Percentiles rank a stretch among this genome's conserved stretches.
phyloP scores from a whole-genome alignment of 2,113 vertebrate species.

The Lichenostomus cassidix region DNA sequence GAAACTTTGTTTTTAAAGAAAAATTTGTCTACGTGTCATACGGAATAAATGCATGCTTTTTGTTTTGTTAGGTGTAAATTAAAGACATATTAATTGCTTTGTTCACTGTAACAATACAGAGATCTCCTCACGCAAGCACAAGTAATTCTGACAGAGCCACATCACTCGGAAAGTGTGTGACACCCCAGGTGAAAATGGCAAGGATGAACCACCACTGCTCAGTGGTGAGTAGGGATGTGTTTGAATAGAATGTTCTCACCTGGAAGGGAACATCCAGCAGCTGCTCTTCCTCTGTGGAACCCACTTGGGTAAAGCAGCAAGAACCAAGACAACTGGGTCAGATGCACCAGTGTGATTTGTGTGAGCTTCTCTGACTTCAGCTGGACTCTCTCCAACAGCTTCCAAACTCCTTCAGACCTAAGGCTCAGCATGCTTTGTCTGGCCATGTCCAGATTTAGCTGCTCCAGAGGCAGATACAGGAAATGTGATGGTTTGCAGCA shows the following conservation, averaged over 20 bases:
- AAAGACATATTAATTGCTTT: slow-evolving; percentile 81
- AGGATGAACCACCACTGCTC: background rate
- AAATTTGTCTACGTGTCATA: slow-evolving; percentile 77
- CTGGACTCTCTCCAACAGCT: background rate
- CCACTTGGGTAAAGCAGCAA: background rate
- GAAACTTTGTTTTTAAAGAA: slow-evolving; percentile 86
- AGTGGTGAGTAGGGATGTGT: background rate
- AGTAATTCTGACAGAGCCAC: slow-evolving; percentile 42
- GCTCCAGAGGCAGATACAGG: background rate
- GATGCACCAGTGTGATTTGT: background rate
- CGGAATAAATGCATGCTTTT: slow-evolving; percentile 74
- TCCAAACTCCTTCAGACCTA: background rate
- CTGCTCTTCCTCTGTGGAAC: background rate
- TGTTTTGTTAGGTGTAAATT: slow-evolving; percentile 81
- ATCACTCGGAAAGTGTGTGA: background rate
- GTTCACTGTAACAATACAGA: slow-evolving; percentile 69
- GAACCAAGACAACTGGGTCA: background rate
- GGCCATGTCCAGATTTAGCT: background rate
- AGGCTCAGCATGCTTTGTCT: background rate
- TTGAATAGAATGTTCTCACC: background rate
- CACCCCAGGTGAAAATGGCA: background rate
- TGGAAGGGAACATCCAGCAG: background rate
- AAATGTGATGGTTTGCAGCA: background rate
- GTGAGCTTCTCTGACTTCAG: background rate
- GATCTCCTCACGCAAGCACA: slow-evolving; percentile 27